Base-by-base conservation (phyloP, 2,113 vertebrate species). In the Ploceus nigricollis region DNA sequence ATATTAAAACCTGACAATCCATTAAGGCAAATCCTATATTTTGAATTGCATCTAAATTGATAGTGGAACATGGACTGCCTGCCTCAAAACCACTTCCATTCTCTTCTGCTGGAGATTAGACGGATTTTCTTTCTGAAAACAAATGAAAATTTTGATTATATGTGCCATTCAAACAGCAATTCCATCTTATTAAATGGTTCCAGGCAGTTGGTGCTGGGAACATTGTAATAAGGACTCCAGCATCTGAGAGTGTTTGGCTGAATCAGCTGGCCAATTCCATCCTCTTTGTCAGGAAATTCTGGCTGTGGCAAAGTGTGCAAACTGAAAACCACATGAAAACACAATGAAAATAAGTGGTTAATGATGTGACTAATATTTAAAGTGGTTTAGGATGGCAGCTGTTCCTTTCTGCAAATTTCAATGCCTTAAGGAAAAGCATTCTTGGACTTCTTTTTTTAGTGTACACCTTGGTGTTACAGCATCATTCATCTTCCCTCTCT, bases 141-240 rank as follows among this genome's bases (percentile, higher is more conserved):
- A 95, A 94, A 92, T 90, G 94, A 94, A 86, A 92, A 89, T 92
- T 70, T 95, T 97, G 82, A 96, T 96, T 91, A 63, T 87, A 60
- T 76, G 54, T 93, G 90, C 82, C 90, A 94, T 92, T 97, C 93
- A 96, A 89, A 65, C 70, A 11, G 35, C 85, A 95, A 75, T 96
- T 93, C 80, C 79, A 23, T 87, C 83, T 94, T 95, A 93, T 94
- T 96, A 95, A 93, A 80, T 2, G 14, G 90, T 96, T 93, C 71
- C 86, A 95, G 94, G 83, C 93, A 89, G 73, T 96, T 96, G 90
- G 57, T 89, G 73, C 47, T 91, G 71, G 70, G 66, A 89, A 68
- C 88, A 37, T 35, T 80, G 78, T 39, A 94, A 71, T 89, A 87
- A 82, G 82, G 69, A 45, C 82, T 94, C 50, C 21, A 89, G 11